These are phyloP conservation scores for Calyptomena viridis DNA, from an alignment of 2,113 vertebrate species.

Conservation along the genomic window DNA sequence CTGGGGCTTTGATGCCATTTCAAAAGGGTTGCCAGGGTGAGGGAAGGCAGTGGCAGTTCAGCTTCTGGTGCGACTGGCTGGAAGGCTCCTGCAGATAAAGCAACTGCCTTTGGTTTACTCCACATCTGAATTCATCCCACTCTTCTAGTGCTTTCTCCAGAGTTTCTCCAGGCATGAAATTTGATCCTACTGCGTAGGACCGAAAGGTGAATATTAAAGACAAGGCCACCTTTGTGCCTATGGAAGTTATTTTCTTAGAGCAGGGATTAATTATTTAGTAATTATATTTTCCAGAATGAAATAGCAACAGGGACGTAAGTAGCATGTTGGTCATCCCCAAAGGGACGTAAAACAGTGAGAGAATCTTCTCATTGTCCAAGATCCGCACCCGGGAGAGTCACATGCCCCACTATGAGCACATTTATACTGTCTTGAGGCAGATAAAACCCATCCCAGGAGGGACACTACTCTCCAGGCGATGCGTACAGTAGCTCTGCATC, in stretches of 20 bases:
- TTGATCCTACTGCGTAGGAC: background rate
- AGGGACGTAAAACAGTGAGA: conserved; percentile 50
- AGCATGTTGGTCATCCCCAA: conserved; percentile 48
- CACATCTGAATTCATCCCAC: background rate
- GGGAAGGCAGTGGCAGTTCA: background rate
- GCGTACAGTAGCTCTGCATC: conserved; percentile 20
- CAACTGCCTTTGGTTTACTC: background rate
- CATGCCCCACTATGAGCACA: background rate
- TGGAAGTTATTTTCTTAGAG: conserved; percentile 50
- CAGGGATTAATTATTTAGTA: conserved; percentile 67
- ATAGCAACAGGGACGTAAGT: background rate
- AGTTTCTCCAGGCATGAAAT: conserved; percentile 3
- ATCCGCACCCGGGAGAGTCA: background rate
- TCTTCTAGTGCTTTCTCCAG: background rate
- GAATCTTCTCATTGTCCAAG: conserved; percentile 55
- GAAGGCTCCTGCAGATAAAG: background rate
- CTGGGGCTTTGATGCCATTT: background rate
- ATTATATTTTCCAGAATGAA: conserved; percentile 49
- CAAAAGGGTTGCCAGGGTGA: background rate
- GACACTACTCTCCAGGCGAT: conserved; percentile 12
- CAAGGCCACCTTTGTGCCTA: conserved; percentile 48
- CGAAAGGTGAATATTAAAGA: conserved; percentile 34
- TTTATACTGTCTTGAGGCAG: conserved; percentile 33
- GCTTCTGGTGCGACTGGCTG: background rate
- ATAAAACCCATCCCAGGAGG: conserved; percentile 43